These are phyloP conservation scores for Drosophila sordidapex DNA, from an alignment of 2,888 invertebrate genomes.

Conservation along the genomic window DNA sequence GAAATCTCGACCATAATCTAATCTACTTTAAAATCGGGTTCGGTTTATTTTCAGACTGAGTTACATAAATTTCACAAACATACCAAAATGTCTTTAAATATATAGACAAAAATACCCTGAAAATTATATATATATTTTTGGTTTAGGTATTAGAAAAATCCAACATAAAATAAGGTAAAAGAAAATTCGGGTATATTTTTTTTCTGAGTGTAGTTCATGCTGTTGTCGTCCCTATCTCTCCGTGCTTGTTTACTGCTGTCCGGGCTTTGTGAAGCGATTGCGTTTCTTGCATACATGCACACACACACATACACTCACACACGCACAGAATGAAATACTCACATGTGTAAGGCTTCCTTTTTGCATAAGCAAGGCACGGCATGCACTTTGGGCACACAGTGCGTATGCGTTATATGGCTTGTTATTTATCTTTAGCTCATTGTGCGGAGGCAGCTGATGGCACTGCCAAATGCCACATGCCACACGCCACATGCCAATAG, in stretches of 20 bases:
- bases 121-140: background rate
- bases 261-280: conserved; percentile 55
- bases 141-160: background rate
- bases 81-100: background rate
- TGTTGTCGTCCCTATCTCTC: conserved; percentile 43
- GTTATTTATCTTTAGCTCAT: conserved; percentile 80
- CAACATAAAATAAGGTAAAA: background rate
- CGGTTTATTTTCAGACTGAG: background rate
- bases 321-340: background rate
- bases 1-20: background rate
- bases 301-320: conserved; percentile 6
- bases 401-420: conserved; percentile 79
- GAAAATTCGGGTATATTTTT: background rate
- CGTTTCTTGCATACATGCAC: conserved; percentile 25
- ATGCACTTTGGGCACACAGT: conserved; percentile 67
- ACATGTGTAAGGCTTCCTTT: conserved; percentile 51
- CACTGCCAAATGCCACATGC: conserved; percentile 22
- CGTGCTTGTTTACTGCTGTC: conserved; percentile 73
- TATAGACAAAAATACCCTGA: background rate
- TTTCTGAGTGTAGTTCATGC: conserved; percentile 15
- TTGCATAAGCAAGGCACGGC: conserved; percentile 68
- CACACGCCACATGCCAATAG: conserved; percentile 63
- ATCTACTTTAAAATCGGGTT: background rate
- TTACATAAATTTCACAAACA: background rate
- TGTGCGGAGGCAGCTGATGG: conserved; percentile 56